A percentile compares a stretch with the other conserved stretches of the same genome.
Evolutionary conservation across 2,113 vertebrate genomes (phyloP).

Genomic region (Baryphthengus martii): DNA sequence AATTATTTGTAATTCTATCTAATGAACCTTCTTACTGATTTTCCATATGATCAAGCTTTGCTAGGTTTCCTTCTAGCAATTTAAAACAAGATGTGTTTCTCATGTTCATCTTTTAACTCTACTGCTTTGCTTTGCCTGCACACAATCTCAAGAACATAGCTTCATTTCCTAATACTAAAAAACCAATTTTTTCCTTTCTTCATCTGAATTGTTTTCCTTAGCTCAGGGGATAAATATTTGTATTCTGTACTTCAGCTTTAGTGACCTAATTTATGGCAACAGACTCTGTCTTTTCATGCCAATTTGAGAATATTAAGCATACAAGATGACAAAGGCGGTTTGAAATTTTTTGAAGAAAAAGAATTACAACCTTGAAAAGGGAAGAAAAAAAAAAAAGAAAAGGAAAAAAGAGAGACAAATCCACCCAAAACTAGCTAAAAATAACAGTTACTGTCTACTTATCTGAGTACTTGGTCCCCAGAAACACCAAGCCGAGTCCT

Average conservation of each 20-base stretch:
- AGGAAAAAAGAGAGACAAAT: not conserved
- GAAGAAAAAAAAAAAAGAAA: not conserved
- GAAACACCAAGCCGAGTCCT: not conserved
- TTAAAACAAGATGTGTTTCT: not conserved
- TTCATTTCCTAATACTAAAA: not conserved
- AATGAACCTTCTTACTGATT: not conserved
- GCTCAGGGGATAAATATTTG: conserved; percentile 37
- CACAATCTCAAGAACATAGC: not conserved
- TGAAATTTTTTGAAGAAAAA: conserved; percentile 49
- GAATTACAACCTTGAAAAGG: conserved; percentile 9
- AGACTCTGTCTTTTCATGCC: conserved; percentile 25
- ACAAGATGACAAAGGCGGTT: conserved; percentile 47
- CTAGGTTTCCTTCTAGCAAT: not conserved
- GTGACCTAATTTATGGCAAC: conserved; percentile 68
- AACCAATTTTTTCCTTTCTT: not conserved
- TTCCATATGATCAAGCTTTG: not conserved
- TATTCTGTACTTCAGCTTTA: conserved; percentile 51
- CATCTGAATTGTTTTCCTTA: conserved; percentile 27
- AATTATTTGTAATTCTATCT: not conserved
- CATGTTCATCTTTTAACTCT: not conserved
- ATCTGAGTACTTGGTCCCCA: not conserved
- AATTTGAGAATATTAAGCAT: conserved; percentile 45
- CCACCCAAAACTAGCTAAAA: conserved; percentile 27
- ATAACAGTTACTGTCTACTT: conserved; percentile 13
- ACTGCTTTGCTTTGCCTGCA: not conserved